These are phyloP conservation scores for Griposia aprilina DNA, from an alignment of 2,888 invertebrate genomes.

Conservation along the genomic window DNA sequence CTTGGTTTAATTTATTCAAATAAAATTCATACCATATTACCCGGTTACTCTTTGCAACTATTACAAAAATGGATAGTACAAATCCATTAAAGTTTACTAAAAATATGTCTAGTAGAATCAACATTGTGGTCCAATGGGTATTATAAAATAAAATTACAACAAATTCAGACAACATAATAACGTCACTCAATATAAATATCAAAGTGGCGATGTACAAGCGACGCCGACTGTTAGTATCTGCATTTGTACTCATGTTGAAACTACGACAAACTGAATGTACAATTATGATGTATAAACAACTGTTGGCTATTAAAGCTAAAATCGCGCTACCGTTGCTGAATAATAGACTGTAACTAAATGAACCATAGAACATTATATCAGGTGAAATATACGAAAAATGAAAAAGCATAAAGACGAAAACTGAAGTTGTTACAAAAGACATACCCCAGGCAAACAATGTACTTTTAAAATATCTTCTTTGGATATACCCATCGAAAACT, in stretches of 20 bases:
- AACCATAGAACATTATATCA: background rate
- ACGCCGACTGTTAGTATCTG: background rate
- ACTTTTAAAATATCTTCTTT: slow-evolving; percentile 4
- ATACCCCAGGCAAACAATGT: background rate
- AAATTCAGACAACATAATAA: background rate
- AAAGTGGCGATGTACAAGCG: slow-evolving; percentile 20
- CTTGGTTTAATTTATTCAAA: background rate
- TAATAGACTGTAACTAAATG: background rate
- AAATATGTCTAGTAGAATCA: background rate
- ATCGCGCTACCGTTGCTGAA: background rate
- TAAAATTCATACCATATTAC: slow-evolving; percentile 1
- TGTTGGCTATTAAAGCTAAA: background rate
- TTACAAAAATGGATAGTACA: background rate
- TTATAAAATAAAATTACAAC: background rate
- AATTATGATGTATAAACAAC: background rate
- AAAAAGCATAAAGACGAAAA: background rate
- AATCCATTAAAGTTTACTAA: background rate
- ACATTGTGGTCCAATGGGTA: background rate
- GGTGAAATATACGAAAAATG: background rate
- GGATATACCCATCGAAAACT: background rate
- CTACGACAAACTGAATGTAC: background rate
- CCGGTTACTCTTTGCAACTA: background rate
- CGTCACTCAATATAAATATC: slow-evolving; percentile 2
- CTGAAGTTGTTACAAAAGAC: background rate
- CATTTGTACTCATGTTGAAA: background rate